Conservation (phyloP, 1,140 invertebrate genomes). For the Atta texana region DNA sequence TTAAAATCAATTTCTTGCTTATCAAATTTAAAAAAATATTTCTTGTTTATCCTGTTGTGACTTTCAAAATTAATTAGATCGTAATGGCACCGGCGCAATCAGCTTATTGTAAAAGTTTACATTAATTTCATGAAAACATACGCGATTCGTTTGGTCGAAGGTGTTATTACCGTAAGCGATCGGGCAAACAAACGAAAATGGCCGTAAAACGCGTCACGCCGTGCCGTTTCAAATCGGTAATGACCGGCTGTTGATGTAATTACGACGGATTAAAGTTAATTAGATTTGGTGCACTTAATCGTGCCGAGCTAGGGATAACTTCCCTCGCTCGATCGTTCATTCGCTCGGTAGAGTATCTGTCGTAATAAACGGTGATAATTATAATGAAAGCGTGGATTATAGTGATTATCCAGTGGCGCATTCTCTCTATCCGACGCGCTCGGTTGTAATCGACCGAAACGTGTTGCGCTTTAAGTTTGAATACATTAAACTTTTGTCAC, state of each 20-base stretch:
- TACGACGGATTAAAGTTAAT: constrained; percentile 74
- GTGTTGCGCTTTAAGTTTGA: constrained; percentile 39
- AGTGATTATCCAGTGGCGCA: constrained; percentile 70
- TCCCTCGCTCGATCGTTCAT: constrained; percentile 1
- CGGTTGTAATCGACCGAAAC: constrained; percentile 58
- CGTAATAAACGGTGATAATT: constrained; percentile 75
- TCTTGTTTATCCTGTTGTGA: background rate
- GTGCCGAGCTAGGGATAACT: background rate
- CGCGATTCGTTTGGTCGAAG: constrained; percentile 11
- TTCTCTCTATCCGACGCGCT: constrained; percentile 43
- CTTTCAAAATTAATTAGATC: constrained; percentile 11
- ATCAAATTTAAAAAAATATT: background rate
- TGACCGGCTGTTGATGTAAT: constrained; percentile 66
- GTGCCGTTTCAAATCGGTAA: constrained; percentile 59
- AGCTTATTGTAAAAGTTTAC: constrained; percentile 34
- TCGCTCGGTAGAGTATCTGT: constrained; percentile 30
- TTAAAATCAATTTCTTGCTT: background rate
- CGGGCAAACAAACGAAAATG: constrained; percentile 58
- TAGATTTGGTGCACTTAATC: constrained; percentile 68
- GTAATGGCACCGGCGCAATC: background rate
- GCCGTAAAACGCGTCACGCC: constrained; percentile 29
- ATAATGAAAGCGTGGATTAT: constrained; percentile 77
- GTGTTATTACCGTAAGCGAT: constrained; percentile 52
- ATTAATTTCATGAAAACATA: constrained; percentile 25
- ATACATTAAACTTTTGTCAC: constrained; percentile 70